Conservation (phyloP, 2,888 invertebrate genomes). For the Drosophila cognata region DNA sequence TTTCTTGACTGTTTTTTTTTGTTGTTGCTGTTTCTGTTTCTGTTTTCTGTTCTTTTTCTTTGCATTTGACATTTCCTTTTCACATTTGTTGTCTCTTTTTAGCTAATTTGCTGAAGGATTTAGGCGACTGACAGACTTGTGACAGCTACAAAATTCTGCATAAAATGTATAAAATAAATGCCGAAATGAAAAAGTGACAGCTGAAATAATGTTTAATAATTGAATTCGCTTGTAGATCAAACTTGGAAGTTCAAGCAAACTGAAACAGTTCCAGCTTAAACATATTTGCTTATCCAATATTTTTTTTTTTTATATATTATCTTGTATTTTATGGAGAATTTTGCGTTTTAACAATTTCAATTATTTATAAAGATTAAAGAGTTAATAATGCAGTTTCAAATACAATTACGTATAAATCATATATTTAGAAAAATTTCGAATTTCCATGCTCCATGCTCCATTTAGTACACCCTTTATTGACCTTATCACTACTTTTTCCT, state of each 20-base stretch:
- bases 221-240: background rate
- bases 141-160: background rate
- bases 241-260: background rate
- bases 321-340: background rate
- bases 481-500: background rate
- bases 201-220: background rate
- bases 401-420: background rate
- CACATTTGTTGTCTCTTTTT: background rate
- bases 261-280: background rate
- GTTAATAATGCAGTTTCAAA: background rate
- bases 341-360: background rate
- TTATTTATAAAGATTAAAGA: background rate
- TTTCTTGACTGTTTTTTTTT: conserved; percentile 1
- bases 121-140: background rate
- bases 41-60: conserved; percentile 2
- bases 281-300: background rate
- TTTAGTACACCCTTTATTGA: background rate
- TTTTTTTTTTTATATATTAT: background rate
- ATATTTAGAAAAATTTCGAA: no score
- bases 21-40: background rate
- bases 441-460: no score
- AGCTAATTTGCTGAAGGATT: conserved; percentile 4
- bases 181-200: background rate
- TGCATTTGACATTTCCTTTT: conserved; percentile 16
- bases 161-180: background rate